Evolutionary conservation across 2,113 vertebrate genomes (phyloP), one percentile per base, ranked within the genome.

Genomic region (Asarcornis scutulata): DNA sequence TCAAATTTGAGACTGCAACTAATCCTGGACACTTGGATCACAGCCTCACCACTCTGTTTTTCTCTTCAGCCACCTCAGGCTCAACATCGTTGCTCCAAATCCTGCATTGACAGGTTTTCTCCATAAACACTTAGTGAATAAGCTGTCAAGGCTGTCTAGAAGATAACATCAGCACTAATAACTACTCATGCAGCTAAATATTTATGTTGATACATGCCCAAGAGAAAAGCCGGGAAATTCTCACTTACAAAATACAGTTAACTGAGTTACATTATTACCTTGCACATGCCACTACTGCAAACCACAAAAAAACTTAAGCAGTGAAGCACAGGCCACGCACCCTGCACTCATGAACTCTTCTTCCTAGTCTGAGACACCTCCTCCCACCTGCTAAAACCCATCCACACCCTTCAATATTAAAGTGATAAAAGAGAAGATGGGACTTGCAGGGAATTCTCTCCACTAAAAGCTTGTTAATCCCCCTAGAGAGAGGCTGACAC

Each of bases 211-310:
- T 55, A 29, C 52, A n/a, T 59, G 68, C 31, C 46, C 73, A 68
- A 63, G 50, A 58, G 89, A 86, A 79, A 74, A 95, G 48, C 34
- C 1, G 66, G 89, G 94, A 53, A 95, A 93, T 95, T 97, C 86
- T 92, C 84, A 31, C 77, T 89, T 66, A 48, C 46, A 55, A 73
- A 87, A 48, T 34, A 84, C 56, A 84, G 38, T 13, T 76, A 92
- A 38, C 34, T 23, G 50, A 67, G 63, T 83, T 69, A 73, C n/a
- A 63, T 25, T 79, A 66, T 76, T 38, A 76, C 42, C 83, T 68
- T 32, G 67, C 72, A 74, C 27, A 48, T 50, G 56, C 62, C 82
- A 91, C 73, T 27, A 32, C 44, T 71, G 73, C 62, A 88, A 95
- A 89, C n/a, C 82, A 92, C 87, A 87, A 67, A 36, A 74, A 27